Percentiles rank a stretch among this genome's conserved stretches.
Conservation (phyloP, 2,888 invertebrate genomes). For the Erebia palarica region DNA sequence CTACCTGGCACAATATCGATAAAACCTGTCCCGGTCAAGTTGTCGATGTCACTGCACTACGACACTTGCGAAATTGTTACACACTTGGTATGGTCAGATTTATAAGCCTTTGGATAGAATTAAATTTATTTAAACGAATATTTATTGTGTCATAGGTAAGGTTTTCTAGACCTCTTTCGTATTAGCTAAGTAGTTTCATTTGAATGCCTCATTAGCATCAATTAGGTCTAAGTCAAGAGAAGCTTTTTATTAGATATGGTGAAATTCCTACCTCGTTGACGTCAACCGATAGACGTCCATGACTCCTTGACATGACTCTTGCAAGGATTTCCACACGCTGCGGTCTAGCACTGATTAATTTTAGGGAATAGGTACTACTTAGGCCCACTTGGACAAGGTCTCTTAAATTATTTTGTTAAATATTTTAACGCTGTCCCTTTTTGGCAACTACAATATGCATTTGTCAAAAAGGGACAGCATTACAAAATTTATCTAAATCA, state of each 20-base stretch:
- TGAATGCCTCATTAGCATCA: conserved; percentile 1
- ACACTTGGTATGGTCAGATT: conserved; percentile 18
- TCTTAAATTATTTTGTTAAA: too few species aligned
- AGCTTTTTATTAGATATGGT: not conserved
- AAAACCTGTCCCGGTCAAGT: conserved; percentile 20
- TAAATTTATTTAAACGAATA: not conserved
- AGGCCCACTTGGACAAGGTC: too few species aligned
- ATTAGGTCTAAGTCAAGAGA: not conserved
- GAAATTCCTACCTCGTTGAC: not conserved
- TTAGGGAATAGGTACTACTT: too few species aligned
- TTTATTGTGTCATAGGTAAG: conserved; percentile 11
- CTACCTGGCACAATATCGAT: conserved; percentile 9
- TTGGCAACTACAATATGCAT: too few species aligned
- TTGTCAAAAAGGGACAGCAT: too few species aligned
- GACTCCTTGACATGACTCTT: too few species aligned
- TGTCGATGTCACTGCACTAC: conserved; percentile 26
- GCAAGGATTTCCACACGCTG: too few species aligned
- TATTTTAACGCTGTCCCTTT: too few species aligned
- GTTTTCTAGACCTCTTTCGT: not conserved
- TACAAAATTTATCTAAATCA: too few species aligned
- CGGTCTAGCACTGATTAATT: too few species aligned
- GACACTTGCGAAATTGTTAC: conserved; percentile 30
- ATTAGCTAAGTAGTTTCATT: not conserved
- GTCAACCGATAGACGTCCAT: too few species aligned
- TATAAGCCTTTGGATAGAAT: conserved; percentile 15